A percentile compares a stretch with the other conserved stretches of the same genome.
phyloP scores from a whole-genome alignment of 2,113 vertebrate genomes.

The Lathamus discolor region DNA sequence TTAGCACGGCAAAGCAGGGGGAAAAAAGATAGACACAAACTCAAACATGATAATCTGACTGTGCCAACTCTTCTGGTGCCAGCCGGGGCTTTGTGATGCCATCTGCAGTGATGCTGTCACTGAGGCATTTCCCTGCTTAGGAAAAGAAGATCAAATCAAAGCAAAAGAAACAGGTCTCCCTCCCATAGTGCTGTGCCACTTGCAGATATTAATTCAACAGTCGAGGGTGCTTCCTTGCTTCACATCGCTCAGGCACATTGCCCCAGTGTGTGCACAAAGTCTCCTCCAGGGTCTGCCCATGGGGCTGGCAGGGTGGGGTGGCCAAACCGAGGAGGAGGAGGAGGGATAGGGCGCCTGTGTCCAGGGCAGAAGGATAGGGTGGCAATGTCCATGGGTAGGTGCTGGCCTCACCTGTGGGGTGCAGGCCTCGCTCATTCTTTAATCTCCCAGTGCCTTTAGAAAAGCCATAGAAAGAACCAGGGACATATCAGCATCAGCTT shows the following conservation, averaged over 20 bases:
- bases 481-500: not conserved
- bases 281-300: not conserved
- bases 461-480: not conserved
- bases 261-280: not conserved
- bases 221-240: not conserved
- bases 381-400: not conserved
- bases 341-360: not conserved
- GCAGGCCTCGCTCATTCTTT: not conserved
- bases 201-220: constrained; percentile 21
- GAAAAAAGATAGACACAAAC: constrained; percentile 27
- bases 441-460: not conserved
- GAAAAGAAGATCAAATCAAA: constrained; percentile 46
- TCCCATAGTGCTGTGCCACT: not conserved
- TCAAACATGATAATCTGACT: constrained; percentile 5
- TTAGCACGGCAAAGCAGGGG: constrained; percentile 21
- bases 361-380: accelerated
- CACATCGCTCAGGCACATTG: not conserved
- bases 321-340: accelerated
- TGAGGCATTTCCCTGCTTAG: constrained; percentile 41
- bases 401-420: not conserved
- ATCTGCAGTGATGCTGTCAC: constrained; percentile 47
- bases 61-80: constrained; percentile 56
- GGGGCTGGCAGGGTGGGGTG: not conserved
- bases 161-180: not conserved
- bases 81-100: constrained; percentile 51